Conservation (phyloP, 37 sponge, comb jelly and placozoan genomes). For the Oscarella lobularis region DNA sequence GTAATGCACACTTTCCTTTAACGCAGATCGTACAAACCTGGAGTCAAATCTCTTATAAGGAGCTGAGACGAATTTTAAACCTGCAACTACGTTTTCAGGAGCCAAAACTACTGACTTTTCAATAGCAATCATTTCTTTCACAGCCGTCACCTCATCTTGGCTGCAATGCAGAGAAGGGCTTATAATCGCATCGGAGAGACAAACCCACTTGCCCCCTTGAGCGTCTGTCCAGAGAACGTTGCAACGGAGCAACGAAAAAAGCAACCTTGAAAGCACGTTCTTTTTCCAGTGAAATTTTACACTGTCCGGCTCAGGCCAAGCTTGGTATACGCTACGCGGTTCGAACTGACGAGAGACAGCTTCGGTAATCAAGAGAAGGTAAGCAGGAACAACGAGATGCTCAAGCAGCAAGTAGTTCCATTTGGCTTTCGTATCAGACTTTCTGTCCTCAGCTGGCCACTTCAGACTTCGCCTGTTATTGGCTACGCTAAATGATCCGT, state of each 20-base stretch:
- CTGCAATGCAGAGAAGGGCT: background rate
- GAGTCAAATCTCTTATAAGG: background rate
- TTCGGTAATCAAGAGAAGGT: background rate
- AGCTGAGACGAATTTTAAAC: background rate
- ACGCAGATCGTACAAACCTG: background rate
- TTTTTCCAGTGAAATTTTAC: background rate
- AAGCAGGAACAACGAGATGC: background rate
- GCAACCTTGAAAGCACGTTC: background rate
- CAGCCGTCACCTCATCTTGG: background rate
- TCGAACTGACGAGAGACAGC: too few species aligned
- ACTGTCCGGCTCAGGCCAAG: background rate
- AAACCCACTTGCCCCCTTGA: background rate
- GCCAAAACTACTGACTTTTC: background rate
- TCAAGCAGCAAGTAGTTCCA: background rate
- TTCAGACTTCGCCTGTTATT: background rate
- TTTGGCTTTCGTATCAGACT: background rate
- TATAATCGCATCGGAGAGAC: background rate
- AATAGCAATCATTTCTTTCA: background rate
- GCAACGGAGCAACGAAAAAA: background rate
- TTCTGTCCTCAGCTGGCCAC: slow-evolving; percentile 1
- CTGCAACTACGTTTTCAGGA: background rate
- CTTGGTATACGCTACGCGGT: background rate
- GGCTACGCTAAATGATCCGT: slow-evolving; percentile 55
- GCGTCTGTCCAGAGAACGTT: background rate
- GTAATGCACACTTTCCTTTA: background rate